Evolutionary conservation across 35 echinoderm and acorn worm genomes (phyloP).

Genomic region (Ophiothrix spiculata): DNA sequence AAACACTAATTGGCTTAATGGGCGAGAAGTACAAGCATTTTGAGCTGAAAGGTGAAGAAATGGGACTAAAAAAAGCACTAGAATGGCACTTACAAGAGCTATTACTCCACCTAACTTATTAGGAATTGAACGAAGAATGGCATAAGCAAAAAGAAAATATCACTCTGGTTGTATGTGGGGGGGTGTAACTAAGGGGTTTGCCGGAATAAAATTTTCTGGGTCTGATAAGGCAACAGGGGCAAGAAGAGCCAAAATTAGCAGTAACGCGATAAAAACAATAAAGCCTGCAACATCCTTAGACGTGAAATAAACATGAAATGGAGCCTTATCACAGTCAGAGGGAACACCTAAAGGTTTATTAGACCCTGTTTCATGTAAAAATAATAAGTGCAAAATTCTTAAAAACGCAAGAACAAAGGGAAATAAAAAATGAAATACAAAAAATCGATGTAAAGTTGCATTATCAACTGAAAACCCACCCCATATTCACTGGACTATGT

Average conservation of each 20-base stretch:
- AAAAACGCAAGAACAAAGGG: conserved; percentile 66
- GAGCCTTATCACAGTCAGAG: conserved; percentile 45
- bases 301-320: conserved; percentile 65
- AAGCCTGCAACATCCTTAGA: conserved; percentile 63
- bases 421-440: conserved; percentile 72
- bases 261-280: conserved; percentile 18
- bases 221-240: conserved; percentile 52
- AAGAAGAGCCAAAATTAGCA: conserved; percentile 25
- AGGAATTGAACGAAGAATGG: conserved; percentile 76
- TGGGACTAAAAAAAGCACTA: conserved; percentile 57
- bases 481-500: conserved; percentile 70
- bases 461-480: conserved; percentile 79
- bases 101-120: conserved; percentile 84
- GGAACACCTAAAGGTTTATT: conserved; percentile 66
- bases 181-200: conserved; percentile 68
- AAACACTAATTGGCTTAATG: conserved; percentile 27
- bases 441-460: conserved; percentile 71
- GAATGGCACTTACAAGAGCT: conserved; percentile 51
- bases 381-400: conserved; percentile 52
- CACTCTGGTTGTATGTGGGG: conserved; percentile 77
- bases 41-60: conserved; percentile 47
- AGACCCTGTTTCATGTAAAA: conserved; percentile 65
- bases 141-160: conserved; percentile 82
- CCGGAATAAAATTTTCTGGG: conserved; percentile 69
- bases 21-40: conserved; percentile 42